Evolutionary conservation across 2,888 invertebrate species (phyloP).

Genomic region (Polymixis flavicincta): DNA sequence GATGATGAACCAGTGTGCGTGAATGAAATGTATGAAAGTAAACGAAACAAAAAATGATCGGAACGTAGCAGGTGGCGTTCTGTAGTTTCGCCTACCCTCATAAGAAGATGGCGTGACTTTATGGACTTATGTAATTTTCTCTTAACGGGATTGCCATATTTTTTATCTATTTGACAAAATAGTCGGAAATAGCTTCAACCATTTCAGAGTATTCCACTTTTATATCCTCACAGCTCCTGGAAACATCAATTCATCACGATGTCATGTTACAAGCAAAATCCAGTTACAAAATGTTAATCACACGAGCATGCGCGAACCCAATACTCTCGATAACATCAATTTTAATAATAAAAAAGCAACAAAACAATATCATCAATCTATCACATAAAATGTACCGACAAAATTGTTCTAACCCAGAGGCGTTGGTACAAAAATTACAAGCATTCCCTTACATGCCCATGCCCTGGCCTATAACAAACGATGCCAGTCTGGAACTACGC

Average conservation of each 20-base stretch:
- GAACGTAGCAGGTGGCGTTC: too few species aligned
- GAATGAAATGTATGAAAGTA: too few species aligned
- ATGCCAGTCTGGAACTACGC: constrained; percentile 58
- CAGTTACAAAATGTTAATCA: constrained; percentile 50
- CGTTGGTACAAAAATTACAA: constrained; percentile 73
- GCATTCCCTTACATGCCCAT: constrained; percentile 68
- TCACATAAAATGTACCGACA: constrained; percentile 57
- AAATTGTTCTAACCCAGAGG: constrained; percentile 66
- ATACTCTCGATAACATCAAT: constrained; percentile 36
- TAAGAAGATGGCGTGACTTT: too few species aligned
- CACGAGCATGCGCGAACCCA: constrained; percentile 19
- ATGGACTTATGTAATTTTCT: too few species aligned
- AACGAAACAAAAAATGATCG: too few species aligned
- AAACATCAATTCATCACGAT: constrained; percentile 31
- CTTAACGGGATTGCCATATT: too few species aligned
- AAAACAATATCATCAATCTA: constrained; percentile 49
- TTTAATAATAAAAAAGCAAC: constrained; percentile 40
- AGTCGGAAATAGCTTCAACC: neutral
- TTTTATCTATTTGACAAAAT: neutral
- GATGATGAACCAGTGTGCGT: too few species aligned
- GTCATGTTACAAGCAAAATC: constrained; percentile 40
- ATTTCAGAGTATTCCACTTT: neutral
- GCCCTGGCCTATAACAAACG: constrained; percentile 70
- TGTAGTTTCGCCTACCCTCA: too few species aligned
- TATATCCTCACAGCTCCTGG: neutral